A percentile compares a stretch with the other conserved stretches of the same genome.
Conservation (phyloP, 2,113 vertebrate species). For the Hippoglossus stenolepis region DNA sequence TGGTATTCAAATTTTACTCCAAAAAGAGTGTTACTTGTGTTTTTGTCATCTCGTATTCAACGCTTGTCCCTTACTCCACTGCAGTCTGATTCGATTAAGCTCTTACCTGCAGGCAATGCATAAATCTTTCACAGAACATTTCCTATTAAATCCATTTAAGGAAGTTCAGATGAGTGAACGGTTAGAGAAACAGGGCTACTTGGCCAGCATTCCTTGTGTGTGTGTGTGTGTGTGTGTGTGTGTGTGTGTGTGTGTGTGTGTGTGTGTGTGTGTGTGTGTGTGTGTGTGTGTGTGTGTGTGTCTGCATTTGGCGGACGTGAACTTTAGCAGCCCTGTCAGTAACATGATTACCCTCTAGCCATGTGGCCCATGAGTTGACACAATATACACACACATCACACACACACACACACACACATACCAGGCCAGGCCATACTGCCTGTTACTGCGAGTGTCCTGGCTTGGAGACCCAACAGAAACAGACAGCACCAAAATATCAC, state of each 20-base stretch:
- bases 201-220: conserved; percentile 39
- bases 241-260: conserved; percentile 14
- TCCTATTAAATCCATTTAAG: conserved; percentile 66
- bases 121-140: conserved; percentile 58
- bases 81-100: conserved; percentile 49
- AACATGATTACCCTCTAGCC: conserved; percentile 71
- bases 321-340: conserved; percentile 68
- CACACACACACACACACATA: conserved; percentile 13
- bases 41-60: conserved; percentile 14
- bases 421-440: conserved; percentile 41
- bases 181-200: conserved; percentile 43
- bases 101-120: conserved; percentile 45
- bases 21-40: neutral
- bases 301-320: conserved; percentile 62
- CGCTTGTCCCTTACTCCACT: conserved; percentile 9
- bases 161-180: conserved; percentile 63
- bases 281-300: conserved; percentile 1
- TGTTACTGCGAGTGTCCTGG: conserved; percentile 56
- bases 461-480: conserved; percentile 62
- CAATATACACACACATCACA: conserved; percentile 27
- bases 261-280: conserved; percentile 8
- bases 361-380: conserved; percentile 62
- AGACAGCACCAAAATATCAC: conserved; percentile 75
- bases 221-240: conserved; percentile 37
- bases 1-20: neutral